A percentile compares a stretch with the other conserved stretches of the same genome.
phyloP scores from a whole-genome alignment of 2,797 vertebrate genomes.

The Mus spretus region DNA sequence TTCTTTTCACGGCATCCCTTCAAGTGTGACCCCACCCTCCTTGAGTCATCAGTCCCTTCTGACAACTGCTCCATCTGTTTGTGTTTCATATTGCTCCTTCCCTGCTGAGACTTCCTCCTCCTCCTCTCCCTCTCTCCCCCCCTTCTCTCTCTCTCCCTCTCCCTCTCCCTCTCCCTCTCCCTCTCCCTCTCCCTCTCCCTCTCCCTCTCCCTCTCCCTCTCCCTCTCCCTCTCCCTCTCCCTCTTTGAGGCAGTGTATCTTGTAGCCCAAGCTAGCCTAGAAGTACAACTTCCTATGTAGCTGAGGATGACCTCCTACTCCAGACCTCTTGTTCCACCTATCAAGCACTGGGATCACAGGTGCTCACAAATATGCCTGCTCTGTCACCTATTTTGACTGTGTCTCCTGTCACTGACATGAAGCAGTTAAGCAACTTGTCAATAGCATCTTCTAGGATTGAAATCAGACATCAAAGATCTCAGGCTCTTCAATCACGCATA shows the following conservation, averaged over 20 bases:
- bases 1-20: neutral
- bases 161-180: no score
- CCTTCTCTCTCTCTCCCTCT: no score
- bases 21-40: neutral
- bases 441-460: neutral
- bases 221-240: rapidly evolving
- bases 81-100: conserved; percentile 3
- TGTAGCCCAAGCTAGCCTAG: neutral
- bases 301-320: neutral
- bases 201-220: no score
- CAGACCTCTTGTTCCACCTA: neutral
- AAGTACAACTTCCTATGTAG: neutral
- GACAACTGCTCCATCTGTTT: neutral
- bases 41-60: neutral
- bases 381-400: neutral
- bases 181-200: rapidly evolving
- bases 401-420: neutral
- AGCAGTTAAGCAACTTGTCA: conserved; percentile 42
- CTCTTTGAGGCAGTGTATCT: neutral
- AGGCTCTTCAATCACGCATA: neutral
- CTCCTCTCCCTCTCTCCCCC: no score
- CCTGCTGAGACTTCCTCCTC: neutral
- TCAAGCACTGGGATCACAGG: neutral
- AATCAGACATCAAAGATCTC: neutral
- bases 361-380: neutral